Conservation (phyloP, 2,888 invertebrate genomes). For the Mythimna loreyi region DNA sequence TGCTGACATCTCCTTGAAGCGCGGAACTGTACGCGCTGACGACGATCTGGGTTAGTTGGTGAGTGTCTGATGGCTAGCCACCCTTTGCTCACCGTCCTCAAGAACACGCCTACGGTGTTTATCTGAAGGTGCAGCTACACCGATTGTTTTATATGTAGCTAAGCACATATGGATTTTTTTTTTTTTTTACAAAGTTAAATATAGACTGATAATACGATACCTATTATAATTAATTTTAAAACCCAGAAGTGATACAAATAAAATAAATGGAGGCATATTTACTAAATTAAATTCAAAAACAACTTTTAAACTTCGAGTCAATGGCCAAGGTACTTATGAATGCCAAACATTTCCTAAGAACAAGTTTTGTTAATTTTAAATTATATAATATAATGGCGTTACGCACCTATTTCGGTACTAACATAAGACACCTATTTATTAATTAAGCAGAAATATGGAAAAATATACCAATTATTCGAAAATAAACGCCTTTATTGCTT, state of each 20-base stretch:
- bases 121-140: too few species aligned
- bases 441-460: background rate
- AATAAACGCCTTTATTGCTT: background rate
- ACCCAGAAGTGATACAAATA: background rate
- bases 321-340: conserved; percentile 50
- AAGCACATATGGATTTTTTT: too few species aligned
- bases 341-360: conserved; percentile 39
- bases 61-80: too few species aligned
- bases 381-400: conserved; percentile 17
- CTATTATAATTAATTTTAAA: too few species aligned
- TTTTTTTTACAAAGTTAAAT: too few species aligned
- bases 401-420: background rate
- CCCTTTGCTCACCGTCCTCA: too few species aligned
- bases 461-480: background rate
- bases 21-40: too few species aligned
- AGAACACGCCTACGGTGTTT: too few species aligned
- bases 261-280: conserved; percentile 14
- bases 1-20: too few species aligned
- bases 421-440: background rate
- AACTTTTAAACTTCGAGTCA: conserved; percentile 37
- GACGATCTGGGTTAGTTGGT: too few species aligned
- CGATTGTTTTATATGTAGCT: too few species aligned
- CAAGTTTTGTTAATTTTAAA: conserved; percentile 39
- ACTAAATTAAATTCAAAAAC: conserved; percentile 23
- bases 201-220: too few species aligned